Base-by-base conservation (phyloP, 2,113 vertebrate species). In the Miniopterus natalensis region DNA sequence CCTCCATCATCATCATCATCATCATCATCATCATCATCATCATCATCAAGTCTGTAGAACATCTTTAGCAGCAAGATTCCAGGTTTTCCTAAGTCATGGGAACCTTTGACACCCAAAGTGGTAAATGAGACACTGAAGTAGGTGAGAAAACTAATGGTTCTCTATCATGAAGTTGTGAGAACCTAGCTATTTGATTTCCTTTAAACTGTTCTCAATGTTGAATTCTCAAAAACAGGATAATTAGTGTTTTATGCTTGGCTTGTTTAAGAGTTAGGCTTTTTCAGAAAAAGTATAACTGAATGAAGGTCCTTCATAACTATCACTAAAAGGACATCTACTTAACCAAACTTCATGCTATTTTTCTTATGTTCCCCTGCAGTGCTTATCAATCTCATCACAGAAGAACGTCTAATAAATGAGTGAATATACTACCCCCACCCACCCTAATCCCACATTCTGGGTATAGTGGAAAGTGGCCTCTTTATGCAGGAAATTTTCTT, bases 231-330 rank as follows among this genome's bases (percentile, higher is more conserved):
- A 92, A 92, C 21, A 53, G 59, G 27, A 55, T 65, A 81, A 65
- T 36, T 65, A 93, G 20, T 55, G 21, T 95, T 61, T 74, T 87
- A 63, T 31, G 40, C 79, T 63, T 73, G 40, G 59, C 47, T 87
- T 17, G 36, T 84, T 80, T 63, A 71, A 74, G 23, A 87, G 27
- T 74, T 77, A 57, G 49, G 4, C 59, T 88, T 95, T 94, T 77
- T 53, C 36, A 79, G 78, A 53, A 55, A 83, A 95, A 83, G 3
- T 61, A 5, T 80, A 87, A 88, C 31, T 55, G 31, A 84, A 57
- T 79, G 21, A 51, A 75, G 9, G 55, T 21, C 15, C 45, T 83
- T 80, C 42, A 49, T 63, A 85, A 79, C 4, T 89, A 4, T 66
- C 88, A 88, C 21, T 45, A n/a, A 59, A 66, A 5, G 59, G 31